Percentiles rank a stretch among this genome's conserved stretches.
Evolutionary conservation across 2,113 vertebrate species (phyloP).

Genomic region (Catagonus wagneri): DNA sequence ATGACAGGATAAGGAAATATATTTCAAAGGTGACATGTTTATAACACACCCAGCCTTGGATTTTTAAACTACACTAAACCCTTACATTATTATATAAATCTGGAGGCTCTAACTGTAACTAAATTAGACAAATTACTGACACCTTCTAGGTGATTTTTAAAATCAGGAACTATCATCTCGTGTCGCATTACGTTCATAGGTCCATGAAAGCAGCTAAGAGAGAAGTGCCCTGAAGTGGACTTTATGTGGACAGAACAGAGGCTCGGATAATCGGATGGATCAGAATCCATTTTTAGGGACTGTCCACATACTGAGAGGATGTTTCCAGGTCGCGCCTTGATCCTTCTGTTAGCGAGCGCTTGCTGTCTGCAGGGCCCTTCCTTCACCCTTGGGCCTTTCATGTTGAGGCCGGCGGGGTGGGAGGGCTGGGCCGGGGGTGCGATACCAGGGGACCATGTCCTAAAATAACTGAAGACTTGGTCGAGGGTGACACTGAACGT

Average conservation of each 20-base stretch:
- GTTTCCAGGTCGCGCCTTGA: neutral
- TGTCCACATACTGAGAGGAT: neutral
- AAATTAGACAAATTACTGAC: constrained; percentile 19
- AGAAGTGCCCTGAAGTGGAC: neutral
- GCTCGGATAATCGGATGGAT: neutral
- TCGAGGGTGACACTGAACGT: neutral
- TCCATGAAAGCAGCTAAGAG: neutral
- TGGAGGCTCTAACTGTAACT: neutral
- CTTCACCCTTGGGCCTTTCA: neutral
- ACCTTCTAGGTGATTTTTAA: constrained; percentile 33
- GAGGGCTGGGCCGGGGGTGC: neutral
- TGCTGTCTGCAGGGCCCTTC: neutral
- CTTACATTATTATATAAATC: constrained; percentile 16
- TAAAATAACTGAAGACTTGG: constrained; percentile 34
- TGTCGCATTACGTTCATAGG: neutral
- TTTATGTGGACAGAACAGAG: neutral
- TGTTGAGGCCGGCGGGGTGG: neutral
- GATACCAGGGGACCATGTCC: neutral
- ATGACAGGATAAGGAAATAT: neutral
- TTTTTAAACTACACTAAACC: constrained; percentile 23
- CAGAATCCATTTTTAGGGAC: neutral
- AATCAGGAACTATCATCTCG: neutral
- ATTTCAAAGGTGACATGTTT: constrained; percentile 53
- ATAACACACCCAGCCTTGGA: neutral
- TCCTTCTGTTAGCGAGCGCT: constrained; percentile 33